These are phyloP conservation scores for Danaus plexippus DNA, from an alignment of 1,140 invertebrate species.

Conservation along the genomic window DNA sequence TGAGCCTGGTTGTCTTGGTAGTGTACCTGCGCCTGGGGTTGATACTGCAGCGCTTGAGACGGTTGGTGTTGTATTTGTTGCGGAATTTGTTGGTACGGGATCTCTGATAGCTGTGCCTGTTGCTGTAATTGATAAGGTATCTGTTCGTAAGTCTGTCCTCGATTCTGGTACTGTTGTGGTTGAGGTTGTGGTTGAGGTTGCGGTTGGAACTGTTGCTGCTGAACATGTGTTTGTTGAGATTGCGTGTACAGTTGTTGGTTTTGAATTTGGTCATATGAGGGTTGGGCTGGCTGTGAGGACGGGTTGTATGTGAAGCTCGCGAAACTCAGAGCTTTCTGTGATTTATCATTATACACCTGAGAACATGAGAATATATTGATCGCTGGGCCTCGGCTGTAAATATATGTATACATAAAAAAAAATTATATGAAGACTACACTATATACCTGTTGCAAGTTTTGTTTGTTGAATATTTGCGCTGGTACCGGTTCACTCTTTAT, in stretches of 20 bases:
- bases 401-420: constrained; percentile 4
- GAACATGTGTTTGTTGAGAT: constrained; percentile 9
- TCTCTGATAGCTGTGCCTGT: constrained; percentile 15
- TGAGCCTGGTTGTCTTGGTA: constrained; percentile 13
- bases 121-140: constrained; percentile 26
- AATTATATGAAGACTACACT: neutral
- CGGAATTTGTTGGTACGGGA: constrained; percentile 19
- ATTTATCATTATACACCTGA: constrained; percentile 32
- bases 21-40: constrained; percentile 16
- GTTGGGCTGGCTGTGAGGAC: constrained; percentile 6
- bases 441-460: constrained; percentile 24
- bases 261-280: constrained; percentile 9
- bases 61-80: constrained; percentile 17
- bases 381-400: neutral
- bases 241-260: no score
- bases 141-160: constrained; percentile 12
- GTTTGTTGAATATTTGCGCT: constrained; percentile 13
- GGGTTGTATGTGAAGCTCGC: constrained; percentile 38
- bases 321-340: constrained; percentile 42
- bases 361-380: no score
- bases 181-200: constrained; percentile 14
- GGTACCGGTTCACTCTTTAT: constrained; percentile 12
- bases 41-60: constrained; percentile 13
- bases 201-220: constrained; percentile 10
- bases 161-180: constrained; percentile 19